A percentile compares a stretch with the other conserved stretches of the same genome.
phyloP scores from a whole-genome alignment of 1,140 invertebrate species.

The Anagrus nilaparvatae region DNA sequence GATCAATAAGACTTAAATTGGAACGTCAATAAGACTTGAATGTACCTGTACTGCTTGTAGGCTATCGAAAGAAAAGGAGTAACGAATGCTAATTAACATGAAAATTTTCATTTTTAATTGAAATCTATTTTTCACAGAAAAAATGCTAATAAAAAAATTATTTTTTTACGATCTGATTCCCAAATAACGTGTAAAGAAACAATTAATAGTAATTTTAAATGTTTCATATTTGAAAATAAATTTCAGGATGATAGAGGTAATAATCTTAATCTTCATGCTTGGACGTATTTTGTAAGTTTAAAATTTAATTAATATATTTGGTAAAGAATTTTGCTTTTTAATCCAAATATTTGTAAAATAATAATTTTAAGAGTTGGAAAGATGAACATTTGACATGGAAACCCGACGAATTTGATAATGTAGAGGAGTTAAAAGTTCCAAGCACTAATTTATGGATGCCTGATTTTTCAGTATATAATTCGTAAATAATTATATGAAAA shows the following conservation, averaged over 20 bases:
- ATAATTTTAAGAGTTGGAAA: slow-evolving; percentile 33
- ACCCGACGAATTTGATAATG: slow-evolving; percentile 33
- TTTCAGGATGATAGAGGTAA: slow-evolving; percentile 21
- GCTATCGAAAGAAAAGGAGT: too few relatives aligned
- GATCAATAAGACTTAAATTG: too few relatives aligned
- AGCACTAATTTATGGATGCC: slow-evolving; percentile 40
- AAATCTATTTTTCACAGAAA: too few relatives aligned
- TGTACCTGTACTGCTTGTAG: too few relatives aligned
- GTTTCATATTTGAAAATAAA: background rate
- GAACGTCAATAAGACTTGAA: too few relatives aligned
- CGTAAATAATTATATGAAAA: slow-evolving; percentile 26
- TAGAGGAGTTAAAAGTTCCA: slow-evolving; percentile 31
- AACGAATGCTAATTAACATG: too few relatives aligned
- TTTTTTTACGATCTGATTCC: too few relatives aligned
- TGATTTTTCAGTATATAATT: slow-evolving; percentile 41
- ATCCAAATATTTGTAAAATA: slow-evolving; percentile 1
- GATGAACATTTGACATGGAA: slow-evolving; percentile 42
- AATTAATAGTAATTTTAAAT: too few relatives aligned
- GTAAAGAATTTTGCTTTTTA: background rate
- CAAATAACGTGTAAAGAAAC: too few relatives aligned
- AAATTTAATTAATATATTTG: background rate
- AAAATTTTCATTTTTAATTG: too few relatives aligned
- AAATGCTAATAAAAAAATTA: too few relatives aligned
- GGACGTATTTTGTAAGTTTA: slow-evolving; percentile 28
- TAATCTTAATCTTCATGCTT: slow-evolving; percentile 25